Conservation (phyloP, 23 tunicate species). For the Ascidia mentula region DNA sequence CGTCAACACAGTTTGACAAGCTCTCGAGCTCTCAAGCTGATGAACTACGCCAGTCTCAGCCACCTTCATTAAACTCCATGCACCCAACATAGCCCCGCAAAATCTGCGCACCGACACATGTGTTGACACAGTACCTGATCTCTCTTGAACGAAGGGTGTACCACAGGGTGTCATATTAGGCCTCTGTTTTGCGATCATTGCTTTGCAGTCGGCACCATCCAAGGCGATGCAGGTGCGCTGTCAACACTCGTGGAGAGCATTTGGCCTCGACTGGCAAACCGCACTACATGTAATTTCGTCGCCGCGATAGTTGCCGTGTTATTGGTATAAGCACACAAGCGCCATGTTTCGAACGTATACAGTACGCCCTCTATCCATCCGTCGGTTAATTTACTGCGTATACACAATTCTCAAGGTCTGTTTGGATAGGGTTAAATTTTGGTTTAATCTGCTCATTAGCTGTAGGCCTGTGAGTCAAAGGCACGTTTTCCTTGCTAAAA, state of each 20-base stretch:
- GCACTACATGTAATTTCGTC: background rate
- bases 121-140: slow-evolving; percentile 4
- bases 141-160: background rate
- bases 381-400: background rate
- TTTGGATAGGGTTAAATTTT: too few relatives aligned
- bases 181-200: background rate
- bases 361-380: too few relatives aligned
- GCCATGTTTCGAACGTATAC: too few relatives aligned
- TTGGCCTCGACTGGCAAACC: too few relatives aligned
- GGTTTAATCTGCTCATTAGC: background rate
- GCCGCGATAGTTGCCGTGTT: background rate
- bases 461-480: background rate
- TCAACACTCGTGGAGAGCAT: too few relatives aligned
- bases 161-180: slow-evolving; percentile 5
- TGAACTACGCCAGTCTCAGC: too few relatives aligned
- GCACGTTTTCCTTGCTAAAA: background rate
- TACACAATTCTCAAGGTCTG: background rate
- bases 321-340: background rate
- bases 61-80: too few relatives aligned
- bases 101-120: too few relatives aligned
- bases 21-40: too few relatives aligned
- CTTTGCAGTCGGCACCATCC: background rate
- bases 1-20: too few relatives aligned
- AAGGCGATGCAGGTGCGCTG: slow-evolving; percentile 1
- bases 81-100: too few relatives aligned